Percentiles rank a stretch among this genome's conserved stretches.
Evolutionary conservation across 2,888 invertebrate species (phyloP).

Genomic region (Polydrusus pterygomalis): DNA sequence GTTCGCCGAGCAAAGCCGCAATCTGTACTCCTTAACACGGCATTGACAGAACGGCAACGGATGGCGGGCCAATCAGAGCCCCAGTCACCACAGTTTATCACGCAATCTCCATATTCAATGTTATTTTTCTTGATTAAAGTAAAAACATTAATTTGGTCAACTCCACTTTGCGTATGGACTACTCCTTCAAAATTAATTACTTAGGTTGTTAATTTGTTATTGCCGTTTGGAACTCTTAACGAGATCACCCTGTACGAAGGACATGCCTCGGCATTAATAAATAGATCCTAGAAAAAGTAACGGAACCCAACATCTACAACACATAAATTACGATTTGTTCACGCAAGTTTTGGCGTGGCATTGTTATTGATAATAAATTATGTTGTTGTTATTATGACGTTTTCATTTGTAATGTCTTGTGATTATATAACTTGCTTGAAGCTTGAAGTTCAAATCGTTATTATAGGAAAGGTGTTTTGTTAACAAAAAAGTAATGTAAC

Average conservation of each 20-base stretch:
- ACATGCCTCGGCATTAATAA: constrained; percentile 13
- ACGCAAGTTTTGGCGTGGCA: background rate
- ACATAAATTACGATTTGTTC: constrained; percentile 1
- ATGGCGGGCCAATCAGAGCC: no score
- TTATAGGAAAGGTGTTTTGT: background rate
- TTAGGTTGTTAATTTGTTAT: no score
- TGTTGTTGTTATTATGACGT: constrained; percentile 21
- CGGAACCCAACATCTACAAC: constrained; percentile 16
- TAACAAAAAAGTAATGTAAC: background rate
- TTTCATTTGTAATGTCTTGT: constrained; percentile 9
- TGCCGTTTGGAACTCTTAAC: background rate
- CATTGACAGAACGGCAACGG: no score
- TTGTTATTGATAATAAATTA: constrained; percentile 24
- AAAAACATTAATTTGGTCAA: no score
- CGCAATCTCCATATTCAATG: no score
- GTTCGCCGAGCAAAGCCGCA: no score
- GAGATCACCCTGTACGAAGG: constrained; percentile 26
- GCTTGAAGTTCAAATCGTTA: background rate
- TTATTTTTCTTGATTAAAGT: no score
- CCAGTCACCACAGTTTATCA: no score
- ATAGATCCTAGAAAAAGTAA: constrained; percentile 29
- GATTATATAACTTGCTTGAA: constrained; percentile 8
- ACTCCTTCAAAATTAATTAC: no score
- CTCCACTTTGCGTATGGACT: no score
- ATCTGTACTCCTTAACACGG: no score